Conservation (phyloP, 2,888 invertebrate species). For the Ophion costatus region DNA sequence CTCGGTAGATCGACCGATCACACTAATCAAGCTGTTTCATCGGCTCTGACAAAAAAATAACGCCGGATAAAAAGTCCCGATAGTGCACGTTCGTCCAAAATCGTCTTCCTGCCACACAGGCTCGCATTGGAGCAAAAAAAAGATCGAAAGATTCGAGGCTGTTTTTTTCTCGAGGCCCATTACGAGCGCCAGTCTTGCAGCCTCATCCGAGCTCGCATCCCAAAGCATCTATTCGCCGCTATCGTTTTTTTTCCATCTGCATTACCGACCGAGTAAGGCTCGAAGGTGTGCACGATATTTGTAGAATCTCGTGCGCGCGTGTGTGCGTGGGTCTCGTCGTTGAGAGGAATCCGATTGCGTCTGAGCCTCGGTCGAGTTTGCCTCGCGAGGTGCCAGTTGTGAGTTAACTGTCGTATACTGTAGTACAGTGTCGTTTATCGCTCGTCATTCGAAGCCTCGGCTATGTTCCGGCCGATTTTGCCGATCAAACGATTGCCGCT, state of each 20-base stretch:
- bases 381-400: slow-evolving; percentile 45
- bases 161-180: neutral
- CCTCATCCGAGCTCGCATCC: slow-evolving; percentile 12
- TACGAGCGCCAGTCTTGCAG: neutral
- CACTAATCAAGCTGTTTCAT: neutral
- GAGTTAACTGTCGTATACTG: slow-evolving; percentile 53
- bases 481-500: slow-evolving; percentile 23
- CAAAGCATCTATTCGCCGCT: neutral
- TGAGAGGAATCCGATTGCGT: slow-evolving; percentile 63
- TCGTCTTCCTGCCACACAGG: neutral
- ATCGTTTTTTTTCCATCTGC: neutral
- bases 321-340: slow-evolving; percentile 28
- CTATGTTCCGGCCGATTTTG: slow-evolving; percentile 42
- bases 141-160: neutral
- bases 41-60: neutral
- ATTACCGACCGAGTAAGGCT: slow-evolving; percentile 46
- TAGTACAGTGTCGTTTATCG: slow-evolving; percentile 42
- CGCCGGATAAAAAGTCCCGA: neutral
- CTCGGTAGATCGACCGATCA: neutral
- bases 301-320: slow-evolving; percentile 19
- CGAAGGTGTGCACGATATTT: neutral
- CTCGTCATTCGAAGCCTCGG: slow-evolving; percentile 46
- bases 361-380: slow-evolving; percentile 34
- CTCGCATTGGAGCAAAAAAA: neutral
- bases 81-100: neutral